These are phyloP conservation scores for Linurgus olivaceus DNA, from an alignment of 2,797 vertebrate genomes.

Conservation along the genomic window DNA sequence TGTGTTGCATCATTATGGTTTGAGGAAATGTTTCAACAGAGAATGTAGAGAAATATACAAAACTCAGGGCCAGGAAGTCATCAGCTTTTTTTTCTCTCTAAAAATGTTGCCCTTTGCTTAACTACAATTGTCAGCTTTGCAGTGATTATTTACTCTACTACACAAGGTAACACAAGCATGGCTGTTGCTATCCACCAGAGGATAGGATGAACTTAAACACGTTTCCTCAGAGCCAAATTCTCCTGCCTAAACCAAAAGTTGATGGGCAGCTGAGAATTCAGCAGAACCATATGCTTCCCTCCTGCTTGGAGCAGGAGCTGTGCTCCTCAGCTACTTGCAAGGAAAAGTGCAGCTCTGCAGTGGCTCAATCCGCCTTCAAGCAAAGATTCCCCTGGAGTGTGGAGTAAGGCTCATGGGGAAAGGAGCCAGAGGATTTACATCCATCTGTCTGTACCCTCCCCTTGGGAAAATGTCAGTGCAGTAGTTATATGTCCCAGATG, in stretches of 20 bases:
- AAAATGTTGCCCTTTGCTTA: background rate
- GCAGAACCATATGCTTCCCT: conserved; percentile 19
- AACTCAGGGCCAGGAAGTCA: background rate
- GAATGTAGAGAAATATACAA: conserved; percentile 55
- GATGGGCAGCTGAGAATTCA: conserved; percentile 2
- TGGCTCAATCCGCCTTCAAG: background rate
- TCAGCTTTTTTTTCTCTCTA: conserved; percentile 10
- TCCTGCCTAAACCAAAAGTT: background rate
- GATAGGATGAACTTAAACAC: conserved; percentile 35
- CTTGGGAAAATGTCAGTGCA: background rate
- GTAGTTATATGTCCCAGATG: background rate
- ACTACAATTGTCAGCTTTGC: conserved; percentile 13
- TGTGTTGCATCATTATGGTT: conserved; percentile 29
- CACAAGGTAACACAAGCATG: background rate
- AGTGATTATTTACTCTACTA: conserved; percentile 49
- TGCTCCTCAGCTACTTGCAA: background rate
- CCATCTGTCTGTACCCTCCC: background rate
- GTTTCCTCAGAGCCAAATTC: conserved; percentile 22
- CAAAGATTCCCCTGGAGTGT: background rate
- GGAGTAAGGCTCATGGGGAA: background rate
- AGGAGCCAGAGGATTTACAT: conserved; percentile 47
- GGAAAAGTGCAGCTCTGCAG: background rate
- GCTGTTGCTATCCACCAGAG: background rate
- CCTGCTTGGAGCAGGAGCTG: conserved; percentile 10
- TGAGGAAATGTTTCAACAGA: conserved; percentile 28